Base-by-base conservation (phyloP, 2,797 vertebrate genomes). In the Macropodus opercularis region DNA sequence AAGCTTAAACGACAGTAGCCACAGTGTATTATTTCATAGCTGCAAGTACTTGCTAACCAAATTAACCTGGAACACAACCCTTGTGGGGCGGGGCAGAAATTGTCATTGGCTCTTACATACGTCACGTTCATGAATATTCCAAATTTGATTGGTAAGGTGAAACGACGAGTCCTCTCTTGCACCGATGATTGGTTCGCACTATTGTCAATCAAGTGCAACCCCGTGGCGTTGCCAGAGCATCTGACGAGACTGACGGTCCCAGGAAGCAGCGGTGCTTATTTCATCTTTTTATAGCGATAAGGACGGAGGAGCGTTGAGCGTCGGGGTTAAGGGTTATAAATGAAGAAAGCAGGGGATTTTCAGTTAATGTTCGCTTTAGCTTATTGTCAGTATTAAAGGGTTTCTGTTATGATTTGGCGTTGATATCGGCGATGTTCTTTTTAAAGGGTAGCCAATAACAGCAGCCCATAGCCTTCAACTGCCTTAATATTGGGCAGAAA, bases 221-320 rank as follows among this genome's bases (percentile, higher is more conserved):
- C 15, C 55, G 34, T 63, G 72, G 65, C 71, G 82, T 87, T 23
- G 52, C 50, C 31, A 59, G 22, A 77, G 69, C 77, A 83, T 79
- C 57, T 41, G 69, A 61, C 58, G 79, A 81, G 59, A 47, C 69
- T 53, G 57, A 71, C 72, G 48, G 81, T 83, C 77, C 77, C 80
- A 84, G 85, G 87, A 90, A 90, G 85, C 76, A 40, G 29, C 63
- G 58, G 40, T 46, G 41, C 51, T 65, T 63, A 71, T 79, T 80
- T 79, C 59, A 64, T 76, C 36, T 81, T 80, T 35, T 75, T 73
- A 51, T 57, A 62, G 64, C 63, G 43, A 69, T 58, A 72, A 72
- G 73, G 36, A 68, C 58, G 13, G 17, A 3, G 10, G 39, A 43
- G 19, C 48, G 47, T 13, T 9, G 23, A 1, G 23, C 49, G 48